Percentiles rank a stretch among this genome's conserved stretches.
phyloP scores from a whole-genome alignment of 64 coral and sea anemone genomes.

The Exaiptasia diaphana region DNA sequence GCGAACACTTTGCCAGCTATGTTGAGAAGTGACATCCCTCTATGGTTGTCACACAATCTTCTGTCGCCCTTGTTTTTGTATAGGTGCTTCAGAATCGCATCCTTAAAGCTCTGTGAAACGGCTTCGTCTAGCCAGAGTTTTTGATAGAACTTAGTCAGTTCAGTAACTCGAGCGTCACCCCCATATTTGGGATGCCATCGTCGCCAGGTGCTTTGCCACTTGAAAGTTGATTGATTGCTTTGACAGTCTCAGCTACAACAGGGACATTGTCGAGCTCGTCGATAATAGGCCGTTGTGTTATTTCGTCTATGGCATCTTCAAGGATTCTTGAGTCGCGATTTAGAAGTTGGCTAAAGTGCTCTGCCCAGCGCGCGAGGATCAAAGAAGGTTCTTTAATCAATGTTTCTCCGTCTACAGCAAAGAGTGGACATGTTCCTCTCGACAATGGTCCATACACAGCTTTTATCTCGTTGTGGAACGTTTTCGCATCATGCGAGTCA shows the following conservation, averaged over 20 bases:
- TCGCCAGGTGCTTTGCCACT: constrained; percentile 31
- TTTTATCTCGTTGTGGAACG: not conserved
- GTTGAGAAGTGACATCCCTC: not conserved
- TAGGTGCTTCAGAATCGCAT: not conserved
- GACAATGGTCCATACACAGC: not conserved
- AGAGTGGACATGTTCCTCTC: not conserved
- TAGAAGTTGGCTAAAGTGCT: constrained; percentile 8
- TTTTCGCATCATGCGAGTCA: not conserved
- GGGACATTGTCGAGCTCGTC: not conserved
- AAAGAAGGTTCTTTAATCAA: not conserved
- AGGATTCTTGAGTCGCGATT: not conserved
- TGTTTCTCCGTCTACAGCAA: constrained; percentile 16
- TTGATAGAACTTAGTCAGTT: not conserved
- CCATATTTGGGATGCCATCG: constrained; percentile 23
- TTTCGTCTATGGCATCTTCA: not conserved
- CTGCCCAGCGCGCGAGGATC: not conserved
- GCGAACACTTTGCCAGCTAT: not conserved
- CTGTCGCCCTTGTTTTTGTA: constrained; percentile 12
- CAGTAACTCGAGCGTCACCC: not conserved
- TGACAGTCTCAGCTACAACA: not conserved
- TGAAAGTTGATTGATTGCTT: constrained; percentile 6
- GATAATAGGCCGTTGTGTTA: not conserved
- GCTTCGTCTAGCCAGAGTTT: not conserved
- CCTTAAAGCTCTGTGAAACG: constrained; percentile 18
- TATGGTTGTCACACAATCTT: not conserved